Base-by-base conservation (phyloP, 2,888 invertebrate genomes). In the Autographa gamma region DNA sequence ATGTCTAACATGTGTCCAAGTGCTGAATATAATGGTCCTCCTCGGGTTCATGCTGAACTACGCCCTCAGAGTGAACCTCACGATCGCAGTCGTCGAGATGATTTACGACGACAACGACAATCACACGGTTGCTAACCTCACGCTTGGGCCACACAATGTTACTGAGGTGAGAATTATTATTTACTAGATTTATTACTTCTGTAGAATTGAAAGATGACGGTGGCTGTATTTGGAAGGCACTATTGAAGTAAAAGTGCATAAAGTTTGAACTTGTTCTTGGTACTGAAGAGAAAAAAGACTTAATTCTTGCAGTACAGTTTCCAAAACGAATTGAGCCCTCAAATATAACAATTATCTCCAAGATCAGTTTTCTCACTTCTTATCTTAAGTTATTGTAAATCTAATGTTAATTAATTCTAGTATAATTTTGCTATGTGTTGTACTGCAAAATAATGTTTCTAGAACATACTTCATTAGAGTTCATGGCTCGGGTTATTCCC, bases 21-120 rank as follows among this genome's bases (percentile, higher is more conserved):
- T 98, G 67, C 92, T 98, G 82, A 98, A 98, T 94, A 96, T 98
- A 71, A 97, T 98, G 97, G 98, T 98, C 68, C 97, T 98, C 80
- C 95, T 98, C 77, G 98, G 98, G 75, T 98, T 98, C 94, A 98
- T 98, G 98, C 96, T 98, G 95, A 98, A 98, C 95, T 98, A 98
- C 96, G 98, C 98, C 92, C 94, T 98, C 43, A 96, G 98, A 64
- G 98, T 98, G 69, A 98, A 98, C 94, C 96, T 98, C 67, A 98
- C 98, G 73, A 98, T 98, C 78, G 98, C 98, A 74, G 97, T 98
- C 81, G 98, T 98, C 59, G 97, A 97, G 85, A 98, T 98, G 98
- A 96, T 98, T 66, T 91, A 86, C 85, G 91, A 89, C 73, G 86
- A 84, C 76, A 88, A 89, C 19, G 88, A 86, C 84, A 91, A 88